phyloP scores from a whole-genome alignment of 2,888 invertebrate species.

The Drymonia ruficornis region DNA sequence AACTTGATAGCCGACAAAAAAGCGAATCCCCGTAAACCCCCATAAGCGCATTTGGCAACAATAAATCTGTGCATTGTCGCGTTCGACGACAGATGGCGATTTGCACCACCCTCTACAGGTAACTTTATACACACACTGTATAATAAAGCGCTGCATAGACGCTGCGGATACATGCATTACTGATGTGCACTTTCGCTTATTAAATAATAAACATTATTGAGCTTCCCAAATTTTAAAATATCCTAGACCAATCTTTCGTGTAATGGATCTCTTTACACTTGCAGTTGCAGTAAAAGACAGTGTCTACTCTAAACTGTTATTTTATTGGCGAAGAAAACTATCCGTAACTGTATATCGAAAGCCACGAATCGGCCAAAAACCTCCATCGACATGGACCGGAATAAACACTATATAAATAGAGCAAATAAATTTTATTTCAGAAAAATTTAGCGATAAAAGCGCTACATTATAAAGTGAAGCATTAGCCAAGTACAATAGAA shows the following conservation, averaged over 20 bases:
- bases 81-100: conserved; percentile 74
- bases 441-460: conserved; percentile 28
- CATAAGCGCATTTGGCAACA: conserved; percentile 74
- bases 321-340: too few relatives aligned
- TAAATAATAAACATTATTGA: too few relatives aligned
- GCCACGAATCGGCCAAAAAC: too few relatives aligned
- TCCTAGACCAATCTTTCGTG: too few relatives aligned
- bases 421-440: background rate
- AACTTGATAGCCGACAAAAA: conserved; percentile 82
- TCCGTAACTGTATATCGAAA: too few relatives aligned
- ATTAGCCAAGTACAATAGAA: conserved; percentile 76
- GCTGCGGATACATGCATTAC: background rate
- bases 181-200: too few relatives aligned
- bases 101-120: conserved; percentile 66
- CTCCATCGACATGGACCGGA: too few relatives aligned
- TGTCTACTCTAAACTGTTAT: too few relatives aligned
- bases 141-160: conserved; percentile 39
- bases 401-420: too few relatives aligned
- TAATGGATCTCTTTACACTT: too few relatives aligned
- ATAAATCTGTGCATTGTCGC: conserved; percentile 77
- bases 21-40: conserved; percentile 67
- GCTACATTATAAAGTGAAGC: conserved; percentile 59
- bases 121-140: conserved; percentile 61
- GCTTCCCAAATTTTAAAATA: too few relatives aligned
- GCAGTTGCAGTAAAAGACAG: too few relatives aligned